A percentile compares a stretch with the other conserved stretches of the same genome.
Evolutionary conservation across 2,888 invertebrate species (phyloP).

Genomic region (Notodonta ziczac): DNA sequence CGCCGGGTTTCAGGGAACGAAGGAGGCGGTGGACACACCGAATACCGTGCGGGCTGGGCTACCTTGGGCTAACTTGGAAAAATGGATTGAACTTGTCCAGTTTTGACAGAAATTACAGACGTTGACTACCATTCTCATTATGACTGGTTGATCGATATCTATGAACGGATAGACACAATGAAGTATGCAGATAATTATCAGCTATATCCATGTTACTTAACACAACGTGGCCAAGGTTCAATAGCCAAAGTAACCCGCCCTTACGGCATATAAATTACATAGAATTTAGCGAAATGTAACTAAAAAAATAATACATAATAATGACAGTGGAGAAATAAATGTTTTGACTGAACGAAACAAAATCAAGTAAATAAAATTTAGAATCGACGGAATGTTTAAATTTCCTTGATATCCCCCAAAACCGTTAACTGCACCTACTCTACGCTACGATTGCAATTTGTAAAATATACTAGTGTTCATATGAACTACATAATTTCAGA

Average conservation of each 20-base stretch:
- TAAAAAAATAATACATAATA: slow-evolving; percentile 39
- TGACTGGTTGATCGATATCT: neutral
- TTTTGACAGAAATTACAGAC: neutral
- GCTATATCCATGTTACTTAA: neutral
- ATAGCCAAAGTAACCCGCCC: slow-evolving; percentile 5
- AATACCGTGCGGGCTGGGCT: neutral
- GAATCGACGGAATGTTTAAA: slow-evolving; percentile 77
- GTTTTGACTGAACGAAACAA: slow-evolving; percentile 60
- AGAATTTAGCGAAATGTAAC: slow-evolving; percentile 35
- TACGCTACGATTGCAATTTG: slow-evolving; percentile 64
- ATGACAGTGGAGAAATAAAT: slow-evolving; percentile 41
- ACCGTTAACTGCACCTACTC: slow-evolving; percentile 60
- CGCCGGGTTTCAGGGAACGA: slow-evolving; percentile 59
- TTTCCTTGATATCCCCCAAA: slow-evolving; percentile 68
- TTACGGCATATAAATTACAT: slow-evolving; percentile 10
- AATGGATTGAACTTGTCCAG: neutral
- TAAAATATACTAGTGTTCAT: slow-evolving; percentile 66
- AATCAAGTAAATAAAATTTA: slow-evolving; percentile 55
- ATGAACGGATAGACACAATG: neutral
- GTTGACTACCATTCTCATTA: neutral
- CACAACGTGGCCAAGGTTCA: neutral
- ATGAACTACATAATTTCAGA: slow-evolving; percentile 74
- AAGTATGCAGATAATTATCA: neutral
- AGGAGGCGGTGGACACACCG: slow-evolving; percentile 19
- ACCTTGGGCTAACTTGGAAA: neutral